Percentiles rank a stretch among this genome's conserved stretches.
These are phyloP conservation scores for Poecile montanus DNA, from an alignment of 2,797 vertebrate genomes.

Conservation along the genomic window DNA sequence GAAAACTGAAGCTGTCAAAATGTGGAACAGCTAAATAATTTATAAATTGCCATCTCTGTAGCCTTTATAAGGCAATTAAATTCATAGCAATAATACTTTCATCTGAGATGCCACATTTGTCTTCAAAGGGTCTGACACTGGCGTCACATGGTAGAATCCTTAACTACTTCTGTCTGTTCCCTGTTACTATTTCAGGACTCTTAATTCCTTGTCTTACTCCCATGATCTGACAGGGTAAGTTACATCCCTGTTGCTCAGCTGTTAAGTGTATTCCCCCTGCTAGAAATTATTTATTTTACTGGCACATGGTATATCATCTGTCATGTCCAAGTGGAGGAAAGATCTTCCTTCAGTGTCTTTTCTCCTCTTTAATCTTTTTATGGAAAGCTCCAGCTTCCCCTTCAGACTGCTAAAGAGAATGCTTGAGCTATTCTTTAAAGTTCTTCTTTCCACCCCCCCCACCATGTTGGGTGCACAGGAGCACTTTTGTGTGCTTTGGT, in stretches of 20 bases:
- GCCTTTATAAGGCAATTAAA: not conserved
- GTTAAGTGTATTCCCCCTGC: slow-evolving; percentile 7
- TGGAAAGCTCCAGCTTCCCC: not conserved
- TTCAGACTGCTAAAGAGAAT: not conserved
- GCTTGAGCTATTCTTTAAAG: not conserved
- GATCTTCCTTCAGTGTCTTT: not conserved
- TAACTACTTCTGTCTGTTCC: not conserved
- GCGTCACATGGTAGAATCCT: not conserved
- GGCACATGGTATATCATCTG: not conserved
- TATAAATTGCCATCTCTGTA: not conserved
- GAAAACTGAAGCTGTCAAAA: not conserved
- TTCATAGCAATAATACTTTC: not conserved
- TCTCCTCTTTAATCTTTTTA: slow-evolving; percentile 27
- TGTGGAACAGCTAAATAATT: not conserved
- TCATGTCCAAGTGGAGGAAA: not conserved
- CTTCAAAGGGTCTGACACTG: not conserved
- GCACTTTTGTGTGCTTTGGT: not conserved
- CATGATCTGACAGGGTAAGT: slow-evolving; percentile 2
- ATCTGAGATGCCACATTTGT: not conserved
- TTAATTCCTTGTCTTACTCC: not conserved
- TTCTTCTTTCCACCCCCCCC: not conserved
- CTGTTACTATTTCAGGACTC: slow-evolving; percentile 14
- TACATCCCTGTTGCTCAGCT: slow-evolving; percentile 34
- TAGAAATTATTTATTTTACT: slow-evolving; percentile 56
- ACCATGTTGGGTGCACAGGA: not conserved